Evolutionary conservation across 2,888 invertebrate species (phyloP).

Genomic region (Julus scandinavius): DNA sequence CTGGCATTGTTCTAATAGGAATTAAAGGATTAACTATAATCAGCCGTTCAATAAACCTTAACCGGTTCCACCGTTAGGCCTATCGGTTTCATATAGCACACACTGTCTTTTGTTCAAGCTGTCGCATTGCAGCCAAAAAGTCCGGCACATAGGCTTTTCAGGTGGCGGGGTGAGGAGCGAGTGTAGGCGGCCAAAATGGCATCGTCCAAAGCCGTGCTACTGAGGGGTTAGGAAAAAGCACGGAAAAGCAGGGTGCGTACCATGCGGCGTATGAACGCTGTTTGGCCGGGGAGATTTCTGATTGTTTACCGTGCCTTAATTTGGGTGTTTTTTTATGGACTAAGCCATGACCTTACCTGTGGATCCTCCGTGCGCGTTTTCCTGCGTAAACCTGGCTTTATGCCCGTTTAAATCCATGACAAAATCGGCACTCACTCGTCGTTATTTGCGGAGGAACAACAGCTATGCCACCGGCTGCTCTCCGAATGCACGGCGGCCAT

Average conservation of each 20-base stretch:
- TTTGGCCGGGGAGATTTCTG: neutral
- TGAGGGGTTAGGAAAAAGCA: neutral
- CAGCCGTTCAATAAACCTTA: neutral
- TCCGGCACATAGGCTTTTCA: neutral
- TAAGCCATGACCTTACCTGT: neutral
- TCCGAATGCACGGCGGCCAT: neutral
- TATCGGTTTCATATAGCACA: neutral
- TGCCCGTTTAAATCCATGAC: neutral
- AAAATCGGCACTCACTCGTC: neutral
- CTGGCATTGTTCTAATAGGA: too few species aligned
- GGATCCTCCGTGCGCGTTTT: neutral
- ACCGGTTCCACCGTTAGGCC: neutral
- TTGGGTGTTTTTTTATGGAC: too few species aligned
- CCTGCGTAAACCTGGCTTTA: neutral
- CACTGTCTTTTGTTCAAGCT: neutral
- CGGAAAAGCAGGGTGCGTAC: neutral
- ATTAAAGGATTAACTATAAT: neutral
- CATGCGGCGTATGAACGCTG: neutral
- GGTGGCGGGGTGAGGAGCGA: neutral
- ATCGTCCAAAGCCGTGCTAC: neutral
- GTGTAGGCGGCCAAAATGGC: neutral
- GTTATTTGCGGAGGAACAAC: neutral
- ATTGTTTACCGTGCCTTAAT: neutral
- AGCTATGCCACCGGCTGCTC: neutral
- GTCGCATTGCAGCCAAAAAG: constrained; percentile 33